Conservation (phyloP, 30 jellyfish, hydroid and myxozoan genomes). For the Rhopilema esculentum region DNA sequence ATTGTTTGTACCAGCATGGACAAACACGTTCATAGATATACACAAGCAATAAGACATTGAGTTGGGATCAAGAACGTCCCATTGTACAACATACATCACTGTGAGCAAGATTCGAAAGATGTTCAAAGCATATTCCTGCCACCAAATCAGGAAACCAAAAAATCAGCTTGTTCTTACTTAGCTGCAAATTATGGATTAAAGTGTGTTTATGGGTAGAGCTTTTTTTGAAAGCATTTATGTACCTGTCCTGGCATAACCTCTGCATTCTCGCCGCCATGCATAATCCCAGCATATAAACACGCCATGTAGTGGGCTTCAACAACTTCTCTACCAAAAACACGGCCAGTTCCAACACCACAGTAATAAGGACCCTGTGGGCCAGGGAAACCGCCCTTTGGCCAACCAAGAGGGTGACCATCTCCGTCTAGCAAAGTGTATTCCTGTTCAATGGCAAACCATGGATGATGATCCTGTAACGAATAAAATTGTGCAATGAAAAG, state of each 20-base stretch:
- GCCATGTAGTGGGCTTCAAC: constrained; percentile 98
- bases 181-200: too few species aligned
- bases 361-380: constrained; percentile 98
- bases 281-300: constrained; percentile 91
- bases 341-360: constrained; percentile 97
- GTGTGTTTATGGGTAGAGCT: too few species aligned
- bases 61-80: too few species aligned
- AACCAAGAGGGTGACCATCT: constrained; percentile 97
- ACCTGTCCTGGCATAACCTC: constrained; percentile 99
- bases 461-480: constrained; percentile 64
- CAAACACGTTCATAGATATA: too few species aligned
- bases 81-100: too few species aligned
- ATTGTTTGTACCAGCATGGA: too few species aligned
- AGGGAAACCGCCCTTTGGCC: constrained; percentile 98
- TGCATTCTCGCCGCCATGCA: constrained; percentile 95
- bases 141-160: too few species aligned
- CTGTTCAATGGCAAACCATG: constrained; percentile 99
- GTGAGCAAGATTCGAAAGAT: too few species aligned
- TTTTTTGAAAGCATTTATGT: background rate
- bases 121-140: too few species aligned
- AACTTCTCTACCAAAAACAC: constrained; percentile 94
- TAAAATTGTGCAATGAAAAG: background rate
- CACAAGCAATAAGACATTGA: too few species aligned
- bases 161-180: too few species aligned
- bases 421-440: constrained; percentile 93